These are phyloP conservation scores for Gopherus evgoodei DNA, from an alignment of 2,113 vertebrate genomes.

Conservation along the genomic window DNA sequence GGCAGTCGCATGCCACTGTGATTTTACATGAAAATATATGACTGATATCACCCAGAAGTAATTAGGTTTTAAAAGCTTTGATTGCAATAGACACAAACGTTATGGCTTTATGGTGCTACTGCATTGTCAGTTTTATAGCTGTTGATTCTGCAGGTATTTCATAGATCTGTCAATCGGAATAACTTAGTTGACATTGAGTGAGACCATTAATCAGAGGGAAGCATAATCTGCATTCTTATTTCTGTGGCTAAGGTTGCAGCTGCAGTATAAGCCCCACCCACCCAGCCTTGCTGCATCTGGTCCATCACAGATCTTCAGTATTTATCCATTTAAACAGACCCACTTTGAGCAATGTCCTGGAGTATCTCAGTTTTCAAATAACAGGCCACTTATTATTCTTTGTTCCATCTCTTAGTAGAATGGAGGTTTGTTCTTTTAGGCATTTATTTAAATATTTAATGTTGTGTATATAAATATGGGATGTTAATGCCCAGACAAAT, in stretches of 20 bases:
- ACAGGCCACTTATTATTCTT: background rate
- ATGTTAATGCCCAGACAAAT: background rate
- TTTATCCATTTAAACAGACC: background rate
- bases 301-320: background rate
- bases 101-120: slow-evolving; percentile 63
- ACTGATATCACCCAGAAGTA: slow-evolving; percentile 75
- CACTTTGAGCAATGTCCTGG: background rate
- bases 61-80: slow-evolving; percentile 78
- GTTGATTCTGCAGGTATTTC: slow-evolving; percentile 76
- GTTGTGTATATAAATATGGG: accelerated
- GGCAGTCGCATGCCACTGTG: slow-evolving; percentile 62
- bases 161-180: slow-evolving; percentile 76
- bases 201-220: slow-evolving; percentile 68
- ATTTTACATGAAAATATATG: slow-evolving; percentile 74
- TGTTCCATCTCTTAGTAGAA: background rate
- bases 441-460: background rate
- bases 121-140: slow-evolving; percentile 54
- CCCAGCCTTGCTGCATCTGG: background rate
- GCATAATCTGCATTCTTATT: slow-evolving; percentile 36
- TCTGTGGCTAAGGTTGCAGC: background rate
- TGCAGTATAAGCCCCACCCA: background rate
- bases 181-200: slow-evolving; percentile 64
- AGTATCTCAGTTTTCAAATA: background rate
- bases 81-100: slow-evolving; percentile 67
- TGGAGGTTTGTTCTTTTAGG: background rate